A percentile compares a stretch with the other conserved stretches of the same genome.
Evolutionary conservation across 2,113 vertebrate genomes (phyloP).

Genomic region (human (Homo sapiens)): GRCh38 chr6:148195001-148195500

Average conservation of each 20-base stretch:
- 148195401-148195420: not conserved
- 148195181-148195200: not conserved
- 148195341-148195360: not conserved
- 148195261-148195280: not conserved
- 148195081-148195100: not conserved
- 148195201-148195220: not conserved
- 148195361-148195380: not conserved
- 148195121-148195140: not conserved
- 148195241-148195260: not conserved
- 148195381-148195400: not conserved
- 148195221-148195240: not conserved
- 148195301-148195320: not conserved
- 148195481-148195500: not conserved
- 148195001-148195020: not conserved
- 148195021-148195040: not conserved
- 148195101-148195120: not conserved
- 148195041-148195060: slow-evolving; percentile 1
- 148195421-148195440: not conserved
- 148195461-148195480: not conserved
- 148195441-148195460: not conserved
- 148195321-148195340: not conserved
- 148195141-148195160: not conserved
- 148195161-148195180: not conserved
- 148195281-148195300: not conserved
- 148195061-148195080: not conserved